Base-by-base conservation (phyloP, 2,113 vertebrate species). In the Gobio gobio region DNA sequence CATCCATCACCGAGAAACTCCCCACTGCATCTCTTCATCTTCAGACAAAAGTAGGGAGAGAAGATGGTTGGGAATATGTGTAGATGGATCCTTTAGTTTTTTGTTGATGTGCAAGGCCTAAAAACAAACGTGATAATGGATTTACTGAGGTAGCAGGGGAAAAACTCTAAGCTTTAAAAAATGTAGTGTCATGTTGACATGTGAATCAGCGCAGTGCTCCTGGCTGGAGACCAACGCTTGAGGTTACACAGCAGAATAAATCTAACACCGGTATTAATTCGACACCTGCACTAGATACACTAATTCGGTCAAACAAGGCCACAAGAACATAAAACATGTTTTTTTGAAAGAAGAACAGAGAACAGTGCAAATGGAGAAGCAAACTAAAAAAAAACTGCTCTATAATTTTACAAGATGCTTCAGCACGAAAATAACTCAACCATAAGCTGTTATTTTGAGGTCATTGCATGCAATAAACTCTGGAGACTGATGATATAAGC, bases 21-120 rank as follows among this genome's bases (percentile, higher is more conserved):
- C 75, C 47, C n/a, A 63, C 54, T 3, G 29, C 5, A 24, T 43
- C 29, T 47, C 49, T 74, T 78, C 68, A 51, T 68, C 86, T 70
- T 29, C 40, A 78, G 45, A 84, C 70, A 66, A 68, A 64, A 61
- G 51, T 20, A 26, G 20, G 79, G 64, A 56, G 36, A 78, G 47
- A 83, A 63, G 64, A 83, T 8, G 33, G 43, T 66, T 20, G 3
- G 74, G 64, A 85, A 85, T 82, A 56, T 73, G 83, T 78, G 77
- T 43, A 33, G 49, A 26, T 16, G 22, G 24, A 40, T 78, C 82
- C 82, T 56, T 56, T 75, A 5, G 20, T n/a, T 84, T 59, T 72
- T 36, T 70, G 75, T 43, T 45, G 45, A 84, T 36, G 26, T 4
- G 20, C 66, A 10, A 66, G 70, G 63, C 66, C 51, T 24, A 54